phyloP scores from a whole-genome alignment of 2,797 vertebrate species.

The Coccyzus lansbergi region DNA sequence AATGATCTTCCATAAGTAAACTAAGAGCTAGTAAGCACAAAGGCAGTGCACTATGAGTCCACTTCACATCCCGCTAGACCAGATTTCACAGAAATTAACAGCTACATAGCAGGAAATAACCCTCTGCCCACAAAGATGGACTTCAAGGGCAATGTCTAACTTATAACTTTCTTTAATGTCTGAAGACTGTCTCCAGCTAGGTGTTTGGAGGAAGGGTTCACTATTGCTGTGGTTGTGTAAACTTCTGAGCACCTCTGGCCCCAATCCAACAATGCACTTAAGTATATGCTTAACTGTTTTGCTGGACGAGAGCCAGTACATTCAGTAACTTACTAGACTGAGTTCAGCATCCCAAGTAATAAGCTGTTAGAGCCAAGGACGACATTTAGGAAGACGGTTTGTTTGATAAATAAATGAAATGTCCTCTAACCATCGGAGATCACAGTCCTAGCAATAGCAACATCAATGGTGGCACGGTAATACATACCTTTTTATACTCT shows the following conservation, averaged over 20 bases:
- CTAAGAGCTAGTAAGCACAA: background rate
- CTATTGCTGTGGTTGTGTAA: constrained; percentile 2
- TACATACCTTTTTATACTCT: background rate
- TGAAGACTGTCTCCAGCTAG: background rate
- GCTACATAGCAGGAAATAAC: background rate
- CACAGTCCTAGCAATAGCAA: background rate
- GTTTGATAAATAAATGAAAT: background rate
- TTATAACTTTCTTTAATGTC: constrained; percentile 10
- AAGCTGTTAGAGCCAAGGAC: constrained; percentile 29
- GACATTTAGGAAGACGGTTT: constrained; percentile 4
- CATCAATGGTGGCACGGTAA: background rate
- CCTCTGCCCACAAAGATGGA: background rate
- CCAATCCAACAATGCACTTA: constrained; percentile 56
- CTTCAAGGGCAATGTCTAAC: constrained; percentile 13
- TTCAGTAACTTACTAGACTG: background rate
- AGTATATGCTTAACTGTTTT: constrained; percentile 45
- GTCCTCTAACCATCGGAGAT: background rate
- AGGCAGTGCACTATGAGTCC: background rate
- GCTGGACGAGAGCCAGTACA: constrained; percentile 30
- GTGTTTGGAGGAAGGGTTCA: constrained; percentile 27
- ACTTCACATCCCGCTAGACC: background rate
- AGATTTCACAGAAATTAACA: background rate
- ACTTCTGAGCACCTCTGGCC: constrained; percentile 42
- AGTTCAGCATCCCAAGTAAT: constrained; percentile 3
- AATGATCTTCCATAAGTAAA: background rate